Percentiles rank a stretch among this genome's conserved stretches.
Conservation (phyloP, 2,888 invertebrate genomes). For the Choristoneura rosaceana region DNA sequence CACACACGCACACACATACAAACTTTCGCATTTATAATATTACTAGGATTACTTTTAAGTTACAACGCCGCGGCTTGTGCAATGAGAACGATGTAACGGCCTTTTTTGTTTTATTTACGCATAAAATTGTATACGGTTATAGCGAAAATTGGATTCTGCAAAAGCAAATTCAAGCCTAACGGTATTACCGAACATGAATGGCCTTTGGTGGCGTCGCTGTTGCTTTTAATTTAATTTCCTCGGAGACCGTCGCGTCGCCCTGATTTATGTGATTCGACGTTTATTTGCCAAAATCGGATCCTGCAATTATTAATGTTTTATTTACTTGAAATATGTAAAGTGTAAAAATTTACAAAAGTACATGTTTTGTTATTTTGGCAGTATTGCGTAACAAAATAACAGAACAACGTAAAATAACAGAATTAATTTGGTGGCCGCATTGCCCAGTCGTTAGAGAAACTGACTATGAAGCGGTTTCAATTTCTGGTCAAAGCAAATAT, state of each 20-base stretch:
- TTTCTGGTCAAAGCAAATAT: no score
- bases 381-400: no score
- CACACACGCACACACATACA: no score
- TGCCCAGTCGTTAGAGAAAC: no score
- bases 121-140: conserved; percentile 7
- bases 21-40: no score
- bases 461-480: no score
- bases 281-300: conserved; percentile 27
- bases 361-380: no score
- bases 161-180: conserved; percentile 18
- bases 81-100: not conserved
- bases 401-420: no score
- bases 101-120: conserved; percentile 14
- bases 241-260: conserved; percentile 24
- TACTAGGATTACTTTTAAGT: not conserved
- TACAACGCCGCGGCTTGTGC: not conserved
- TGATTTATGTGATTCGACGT: conserved; percentile 27
- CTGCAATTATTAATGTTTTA: not conserved
- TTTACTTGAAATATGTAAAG: not conserved
- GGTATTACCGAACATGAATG: conserved; percentile 31
- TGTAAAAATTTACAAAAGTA: no score
- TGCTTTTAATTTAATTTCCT: conserved; percentile 41
- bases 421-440: no score
- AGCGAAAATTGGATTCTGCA: conserved; percentile 8
- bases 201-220: conserved; percentile 14